Evolutionary conservation across 2,888 invertebrate species (phyloP), one percentile per base, ranked within the genome.

Genomic region (Perizoma affinitatum): DNA sequence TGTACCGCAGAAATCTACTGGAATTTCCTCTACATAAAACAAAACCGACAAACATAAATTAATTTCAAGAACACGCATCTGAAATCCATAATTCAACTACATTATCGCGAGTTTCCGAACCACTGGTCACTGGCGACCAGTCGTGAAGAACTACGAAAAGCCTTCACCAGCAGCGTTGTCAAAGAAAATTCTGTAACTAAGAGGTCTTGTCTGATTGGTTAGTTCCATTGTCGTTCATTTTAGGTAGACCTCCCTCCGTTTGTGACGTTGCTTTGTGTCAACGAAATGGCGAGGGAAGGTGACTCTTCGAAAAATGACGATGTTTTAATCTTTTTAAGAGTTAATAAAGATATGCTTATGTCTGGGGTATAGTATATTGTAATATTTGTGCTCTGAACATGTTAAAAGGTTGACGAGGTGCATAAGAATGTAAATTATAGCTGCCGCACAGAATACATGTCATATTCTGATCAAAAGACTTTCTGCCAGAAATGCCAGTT

Each of bases 71-170:
- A 64, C 66, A 69, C 66, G 64, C 71, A 69, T 74, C 72, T 72
- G 68, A 74, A 80, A 79, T 83, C 75, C 81, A 83, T 85, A 83
- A 85, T 82, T 85, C 82, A 84, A 74, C 74, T 74, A 79, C 78
- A 82, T 85, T 88, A 89, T 88, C 87, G 77, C 66, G 71, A 79
- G 82, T 84, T 89, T 88, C 88, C 84, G 76, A 81, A 78, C 82
- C 86, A 82, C 74, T 87, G 85, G 72, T 65, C 76, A 78, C 61
- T 45, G 36, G 36, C 54, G 65, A 63, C 88, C 83, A 86, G 43
- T 70, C 59, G 69, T 6, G 5, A 48, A 73, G 83, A 80, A 52
- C 86, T 63, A 58, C 55, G 44, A 48, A 66, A 68, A 70, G 68
- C 69, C 63, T 6, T 61, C 54, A 44, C 50, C 47, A 58, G 56